Evolutionary conservation across 2,797 vertebrate species (phyloP), one percentile per base, ranked within the genome.

Genomic region (Parauchenoglanis punctatus): DNA sequence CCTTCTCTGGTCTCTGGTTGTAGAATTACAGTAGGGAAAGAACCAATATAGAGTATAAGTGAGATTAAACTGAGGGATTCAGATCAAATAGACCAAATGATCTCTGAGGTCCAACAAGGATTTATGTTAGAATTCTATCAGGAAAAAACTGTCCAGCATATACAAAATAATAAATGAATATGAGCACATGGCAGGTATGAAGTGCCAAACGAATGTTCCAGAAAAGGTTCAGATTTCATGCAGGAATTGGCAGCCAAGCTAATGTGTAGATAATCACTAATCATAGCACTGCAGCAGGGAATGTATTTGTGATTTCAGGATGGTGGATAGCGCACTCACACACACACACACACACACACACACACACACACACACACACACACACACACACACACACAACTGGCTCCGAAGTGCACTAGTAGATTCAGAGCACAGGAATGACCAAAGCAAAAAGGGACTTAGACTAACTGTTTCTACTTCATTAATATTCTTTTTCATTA

Each of bases 81-180:
- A 20, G 44, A 65, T 82, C 13, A 65, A 65, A 82, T 28, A 82
- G 40, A 82, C 1, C 40, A 18, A 82, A 82, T 49, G 40, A 49
- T 54, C 59, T 81, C 35, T 46, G 40, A 28, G 61, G 40, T 10
- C 28, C 44, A 49, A 52, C 15, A 40, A 81, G 56, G 10, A 81
- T 31, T 77, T 77, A 28, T 56, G 31, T 59, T 80, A 2, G 31
- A 40, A 81, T 40, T 81, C 4, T 81, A 28, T 31, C 7, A 35
- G 81, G 61, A 31, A 82, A 12, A 52, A 49, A 52, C 13, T 25
- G 15, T 82, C 52, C 59, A 52, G 28, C 61, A 52, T 52, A 70
- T 72, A 72, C 67, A 35, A 67, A 84, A 84, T 84, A 40, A 72
- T 58, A 84, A 84, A 84, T 44, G 23, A 56, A 70, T 70, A 72